Evolutionary conservation across 2,797 vertebrate species (phyloP), one percentile per base, ranked within the genome.

Genomic region (Mormyrops attenuatus): DNA sequence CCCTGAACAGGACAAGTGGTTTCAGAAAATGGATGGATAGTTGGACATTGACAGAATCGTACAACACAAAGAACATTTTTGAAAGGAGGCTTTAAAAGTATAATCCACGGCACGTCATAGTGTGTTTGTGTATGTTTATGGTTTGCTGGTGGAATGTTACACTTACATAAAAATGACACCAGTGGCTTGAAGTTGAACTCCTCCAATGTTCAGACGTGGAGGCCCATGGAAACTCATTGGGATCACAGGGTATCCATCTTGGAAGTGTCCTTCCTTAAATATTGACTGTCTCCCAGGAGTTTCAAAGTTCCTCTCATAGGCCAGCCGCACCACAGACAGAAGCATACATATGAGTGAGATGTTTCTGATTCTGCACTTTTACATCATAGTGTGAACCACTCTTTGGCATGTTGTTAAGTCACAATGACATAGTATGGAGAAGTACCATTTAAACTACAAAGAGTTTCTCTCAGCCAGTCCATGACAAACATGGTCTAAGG

Each of bases 111-210:
- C 44, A 11, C 87, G 55, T 38, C 52, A 22, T 52, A 69, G 77
- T 47, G 63, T 57, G 50, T 60, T 17, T 84, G 44, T 53, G 89
- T 69, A 50, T 49, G 63, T 53, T 17, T 57, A 22, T 47, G 77
- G 49, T 88, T 88, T 73, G 17, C 77, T 49, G 22, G 3, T 88
- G 90, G 89, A 91, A 91, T 91, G 77, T 92, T 85, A 89, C 88
- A 66, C 38, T 80, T 89, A 89, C 22, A 69, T 89, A 55, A 90
- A 52, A 88, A 88, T 44, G 88, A 86, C 89, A 30, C 80, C 60
- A 26, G 5, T 85, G 87, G 84, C 87, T 85, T 26, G 38, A 49
- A 88, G n/a, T 87, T 66, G 47, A 66, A 88, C 38, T 88, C 34
- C 60, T 30, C 88, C 86, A 80, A 26, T n/a, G 49, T 69, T 66